These are phyloP conservation scores for Vannuccia rotundouncinata DNA, from an alignment of 2,888 invertebrate genomes.

Conservation along the genomic window DNA sequence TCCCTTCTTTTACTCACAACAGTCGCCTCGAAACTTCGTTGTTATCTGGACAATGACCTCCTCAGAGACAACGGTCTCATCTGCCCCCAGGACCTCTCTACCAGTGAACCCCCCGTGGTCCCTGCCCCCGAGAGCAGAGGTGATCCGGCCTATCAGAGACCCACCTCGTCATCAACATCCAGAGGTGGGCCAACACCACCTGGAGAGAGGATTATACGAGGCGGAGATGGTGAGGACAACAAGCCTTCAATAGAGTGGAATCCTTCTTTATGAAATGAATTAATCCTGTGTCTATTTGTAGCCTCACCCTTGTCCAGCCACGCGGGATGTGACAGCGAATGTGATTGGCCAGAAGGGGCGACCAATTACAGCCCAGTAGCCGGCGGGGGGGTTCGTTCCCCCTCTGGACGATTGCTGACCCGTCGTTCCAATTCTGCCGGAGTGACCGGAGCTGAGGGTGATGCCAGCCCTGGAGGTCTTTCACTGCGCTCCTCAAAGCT, in stretches of 20 bases:
- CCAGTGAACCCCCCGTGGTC: conserved; percentile 45
- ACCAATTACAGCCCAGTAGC: background rate
- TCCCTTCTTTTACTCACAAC: background rate
- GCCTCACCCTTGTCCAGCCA: background rate
- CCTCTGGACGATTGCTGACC: background rate
- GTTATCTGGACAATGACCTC: conserved; percentile 50
- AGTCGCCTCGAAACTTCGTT: conserved; percentile 42
- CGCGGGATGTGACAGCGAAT: background rate
- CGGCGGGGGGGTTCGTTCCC: background rate
- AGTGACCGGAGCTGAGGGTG: background rate
- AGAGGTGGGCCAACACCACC: background rate
- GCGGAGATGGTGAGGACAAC: background rate
- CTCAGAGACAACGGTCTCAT: conserved; percentile 49
- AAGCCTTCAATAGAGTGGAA: too few relatives aligned
- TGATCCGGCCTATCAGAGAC: conserved; percentile 7
- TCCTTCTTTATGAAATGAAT: too few relatives aligned
- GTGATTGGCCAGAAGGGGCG: background rate
- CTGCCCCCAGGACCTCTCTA: conserved; percentile 51
- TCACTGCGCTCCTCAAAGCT: background rate
- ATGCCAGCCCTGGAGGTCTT: background rate
- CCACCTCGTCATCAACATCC: conserved; percentile 1
- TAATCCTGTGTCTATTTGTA: too few relatives aligned
- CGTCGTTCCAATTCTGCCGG: background rate
- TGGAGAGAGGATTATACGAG: background rate
- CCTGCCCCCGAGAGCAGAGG: conserved; percentile 45